Evolutionary conservation across 1,140 invertebrate genomes (phyloP).

Genomic region (Ooceraea biroi): DNA sequence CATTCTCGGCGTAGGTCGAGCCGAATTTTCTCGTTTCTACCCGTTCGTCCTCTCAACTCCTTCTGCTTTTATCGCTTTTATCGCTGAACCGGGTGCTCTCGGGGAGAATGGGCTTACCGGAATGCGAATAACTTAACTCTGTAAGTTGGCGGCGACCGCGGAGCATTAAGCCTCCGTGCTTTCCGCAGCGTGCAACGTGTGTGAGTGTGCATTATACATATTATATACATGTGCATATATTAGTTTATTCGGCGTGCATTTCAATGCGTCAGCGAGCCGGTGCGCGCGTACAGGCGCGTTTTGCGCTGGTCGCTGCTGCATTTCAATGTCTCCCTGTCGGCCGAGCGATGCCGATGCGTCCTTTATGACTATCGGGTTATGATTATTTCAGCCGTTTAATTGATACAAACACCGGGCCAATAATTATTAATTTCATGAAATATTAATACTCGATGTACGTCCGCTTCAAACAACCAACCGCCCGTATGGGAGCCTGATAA

Average conservation of each 20-base stretch:
- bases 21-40: slow-evolving; percentile 9
- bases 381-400: slow-evolving; percentile 56
- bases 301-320: background rate
- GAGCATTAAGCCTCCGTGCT: slow-evolving; percentile 62
- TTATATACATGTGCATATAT: slow-evolving; percentile 42
- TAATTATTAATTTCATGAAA: slow-evolving; percentile 69
- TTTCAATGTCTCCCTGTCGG: slow-evolving; percentile 23
- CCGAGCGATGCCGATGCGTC: background rate
- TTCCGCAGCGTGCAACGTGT: no score
- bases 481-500: slow-evolving; percentile 51
- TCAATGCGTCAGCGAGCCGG: background rate
- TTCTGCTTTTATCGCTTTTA: slow-evolving; percentile 44
- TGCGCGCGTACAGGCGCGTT: slow-evolving; percentile 12
- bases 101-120: slow-evolving; percentile 48
- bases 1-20: slow-evolving; percentile 59
- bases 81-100: no score
- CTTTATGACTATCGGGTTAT: slow-evolving; percentile 44
- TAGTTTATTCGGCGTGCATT: slow-evolving; percentile 64
- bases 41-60: slow-evolving; percentile 18
- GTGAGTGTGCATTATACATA: slow-evolving; percentile 59
- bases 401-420: slow-evolving; percentile 47
- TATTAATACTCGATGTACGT: slow-evolving; percentile 42
- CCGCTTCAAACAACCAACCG: slow-evolving; percentile 38
- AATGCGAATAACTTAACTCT: slow-evolving; percentile 71
- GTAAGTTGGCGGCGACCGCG: slow-evolving; percentile 65